phyloP scores from a whole-genome alignment of 1,140 invertebrate genomes.

The Scaptomyza graminum region DNA sequence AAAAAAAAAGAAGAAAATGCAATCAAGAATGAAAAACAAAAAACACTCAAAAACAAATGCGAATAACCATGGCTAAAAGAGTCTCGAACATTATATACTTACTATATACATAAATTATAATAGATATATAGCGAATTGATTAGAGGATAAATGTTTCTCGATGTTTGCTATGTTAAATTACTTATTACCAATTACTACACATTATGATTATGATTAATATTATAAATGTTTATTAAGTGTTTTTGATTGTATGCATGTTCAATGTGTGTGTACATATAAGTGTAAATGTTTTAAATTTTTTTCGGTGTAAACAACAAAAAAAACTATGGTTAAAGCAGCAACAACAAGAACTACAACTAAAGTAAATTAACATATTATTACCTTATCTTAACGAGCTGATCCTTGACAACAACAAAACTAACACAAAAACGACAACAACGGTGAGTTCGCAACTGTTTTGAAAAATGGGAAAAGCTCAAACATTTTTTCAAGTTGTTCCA shows the following conservation, averaged over 20 bases:
- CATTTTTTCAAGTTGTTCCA: constrained; percentile 70
- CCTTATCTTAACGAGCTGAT: constrained; percentile 33
- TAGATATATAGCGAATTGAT: constrained; percentile 32
- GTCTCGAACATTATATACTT: constrained; percentile 69
- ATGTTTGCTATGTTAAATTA: constrained; percentile 72
- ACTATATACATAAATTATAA: constrained; percentile 45
- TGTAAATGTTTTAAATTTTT: constrained; percentile 76
- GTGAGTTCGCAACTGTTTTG: constrained; percentile 58
- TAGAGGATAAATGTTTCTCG: constrained; percentile 46
- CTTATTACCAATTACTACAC: constrained; percentile 71
- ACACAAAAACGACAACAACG: constrained; percentile 24
- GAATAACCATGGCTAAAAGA: constrained; percentile 75
- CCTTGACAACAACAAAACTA: constrained; percentile 21
- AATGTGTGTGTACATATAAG: constrained; percentile 74
- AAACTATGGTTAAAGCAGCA: constrained; percentile 66
- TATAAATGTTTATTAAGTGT: constrained; percentile 81
- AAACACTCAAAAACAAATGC: constrained; percentile 27
- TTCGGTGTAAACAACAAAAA: constrained; percentile 54
- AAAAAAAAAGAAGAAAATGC: constrained; percentile 33
- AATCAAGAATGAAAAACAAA: constrained; percentile 16
- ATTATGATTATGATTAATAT: constrained; percentile 54
- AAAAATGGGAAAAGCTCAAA: constrained; percentile 67
- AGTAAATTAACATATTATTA: constrained; percentile 77
- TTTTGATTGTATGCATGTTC: constrained; percentile 71
- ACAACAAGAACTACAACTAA: constrained; percentile 55